Evolutionary conservation across 2,888 invertebrate species (phyloP).

Genomic region (Tetragonisca angustula): DNA sequence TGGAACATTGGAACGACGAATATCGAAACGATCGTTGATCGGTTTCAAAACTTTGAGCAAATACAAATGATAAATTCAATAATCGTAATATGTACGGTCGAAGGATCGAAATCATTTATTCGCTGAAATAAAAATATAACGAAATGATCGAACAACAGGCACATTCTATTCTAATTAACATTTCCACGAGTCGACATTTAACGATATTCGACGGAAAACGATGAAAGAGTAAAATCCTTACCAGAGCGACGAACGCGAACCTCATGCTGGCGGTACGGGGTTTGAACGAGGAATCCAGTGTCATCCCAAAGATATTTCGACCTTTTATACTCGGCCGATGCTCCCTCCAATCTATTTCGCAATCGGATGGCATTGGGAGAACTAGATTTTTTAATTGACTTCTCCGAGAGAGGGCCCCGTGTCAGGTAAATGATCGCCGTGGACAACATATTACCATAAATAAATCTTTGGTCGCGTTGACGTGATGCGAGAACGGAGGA

Average conservation of each 20-base stretch:
- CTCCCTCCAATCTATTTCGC: slow-evolving; percentile 78
- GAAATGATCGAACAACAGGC: too few relatives aligned
- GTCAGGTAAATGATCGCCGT: slow-evolving; percentile 20
- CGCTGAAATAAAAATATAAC: too few relatives aligned
- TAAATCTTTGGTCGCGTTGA: slow-evolving; percentile 18
- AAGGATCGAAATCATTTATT: too few relatives aligned
- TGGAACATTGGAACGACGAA: not conserved
- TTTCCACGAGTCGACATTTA: not conserved
- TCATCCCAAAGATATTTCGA: slow-evolving; percentile 76
- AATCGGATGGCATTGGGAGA: slow-evolving; percentile 82
- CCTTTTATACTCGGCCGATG: slow-evolving; percentile 81
- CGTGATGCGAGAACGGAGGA: not conserved
- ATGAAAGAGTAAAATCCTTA: slow-evolving; percentile 68
- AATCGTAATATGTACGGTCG: too few relatives aligned
- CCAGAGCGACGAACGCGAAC: slow-evolving; percentile 79
- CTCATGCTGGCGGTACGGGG: slow-evolving; percentile 80
- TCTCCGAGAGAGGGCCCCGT: slow-evolving; percentile 29
- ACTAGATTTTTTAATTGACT: slow-evolving; percentile 82
- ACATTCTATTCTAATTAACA: too few relatives aligned
- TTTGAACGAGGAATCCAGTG: slow-evolving; percentile 74
- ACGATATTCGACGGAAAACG: too few relatives aligned
- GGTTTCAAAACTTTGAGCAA: too few relatives aligned
- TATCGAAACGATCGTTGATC: too few relatives aligned
- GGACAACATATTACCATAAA: slow-evolving; percentile 33
- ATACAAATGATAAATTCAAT: too few relatives aligned